Base-by-base conservation (phyloP, 1,140 invertebrate species). In the Aleiodes sp. region DNA sequence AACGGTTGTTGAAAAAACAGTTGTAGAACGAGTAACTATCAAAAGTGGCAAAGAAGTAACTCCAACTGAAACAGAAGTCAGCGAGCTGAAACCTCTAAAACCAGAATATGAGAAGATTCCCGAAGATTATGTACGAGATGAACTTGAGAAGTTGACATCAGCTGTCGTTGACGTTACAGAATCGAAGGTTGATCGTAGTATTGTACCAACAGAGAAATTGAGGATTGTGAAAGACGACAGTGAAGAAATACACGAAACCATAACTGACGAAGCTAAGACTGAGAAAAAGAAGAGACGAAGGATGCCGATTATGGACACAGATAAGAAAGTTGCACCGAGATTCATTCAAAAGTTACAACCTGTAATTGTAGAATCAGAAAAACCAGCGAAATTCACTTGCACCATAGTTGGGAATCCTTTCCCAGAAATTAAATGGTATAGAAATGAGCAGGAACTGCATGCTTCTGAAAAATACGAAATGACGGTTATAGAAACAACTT, bases 381-480 rank as follows among this genome's bases (percentile, higher is more conserved):
- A 91, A 78, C 88, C 89, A 12, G 88, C 89, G 0, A 81, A 87
- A 35, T 88, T 95, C 26, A 87, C 89, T 56, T 92, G 91, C 76
- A 88, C 90, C 72, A 88, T 95, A 16, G 88, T 90, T 74, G 92
- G 91, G 70, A 83, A 83, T 73, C 93, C 93, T 6, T 84, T 87
- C 75, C 92, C 93, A 4, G 89, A 91, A 74, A 88, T 96, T 46
- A 87, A 87, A 39, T 96, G 94, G 94, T 94, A 90, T 74, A 91
- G 90, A 82, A 93, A 95, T 80, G 91, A 91, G 73, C 84, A 88
- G 62, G 88, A 92, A 73, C 83, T 96, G 26, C 82, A 87, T 70
- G 87, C 87, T 26, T 89, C 82, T 41, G 90, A 92, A 73, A 88
- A 91, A 29, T 89, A 91, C 72, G 84, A 85, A 26, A 90, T 92